Base-by-base conservation (phyloP, 2,113 vertebrate genomes). In the Caranx ignobilis region DNA sequence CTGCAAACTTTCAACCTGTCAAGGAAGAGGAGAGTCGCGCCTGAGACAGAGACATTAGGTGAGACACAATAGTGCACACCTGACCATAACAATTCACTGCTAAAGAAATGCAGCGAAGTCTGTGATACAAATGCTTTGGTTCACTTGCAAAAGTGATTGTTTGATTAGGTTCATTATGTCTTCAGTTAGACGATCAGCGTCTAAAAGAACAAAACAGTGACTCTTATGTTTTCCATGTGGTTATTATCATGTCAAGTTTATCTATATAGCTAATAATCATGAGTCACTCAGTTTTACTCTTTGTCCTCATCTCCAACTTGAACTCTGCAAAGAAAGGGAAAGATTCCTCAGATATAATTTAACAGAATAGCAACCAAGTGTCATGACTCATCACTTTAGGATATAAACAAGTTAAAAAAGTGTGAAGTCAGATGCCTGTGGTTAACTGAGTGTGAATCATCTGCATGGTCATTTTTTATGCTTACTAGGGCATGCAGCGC, bases 11-110 rank as follows among this genome's bases (percentile, higher is more conserved):
- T 34, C 13, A 60, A 11, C 16, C 68, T 16, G 5, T 31, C 4
- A 4, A 89, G 92, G 43, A 90, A 0, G 26, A 93, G 12, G 67
- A 91, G 93, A 56, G 12, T 11, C 32, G 69, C n/a, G 5, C 2
- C 78, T 11, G 85, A 11, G n/a, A 3, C 67, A 11, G 81, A 89
- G 41, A 55, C 35, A 6, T 11, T 5, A 37, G 81, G 93, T 93
- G 63, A 88, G 71, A 55, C 9, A 43, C 6, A 54, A 2, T n/a
- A 6, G 13, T 15, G 52, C 54, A 0, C 55, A 77, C 12, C 7
- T 16, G 32, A 59, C 4, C 11, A 8, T 47, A 11, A 18, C 4
- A 13, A 8, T 35, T n/a, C 1, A 41, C 34, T 64, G 2, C 48
- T 7, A 21, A 39, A 15, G 0, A 7, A 11, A 34, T 45, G 16